Percentiles rank a stretch among this genome's conserved stretches.
These are phyloP conservation scores for Hypotaenidia philippensis DNA, from an alignment of 2,797 vertebrate species.

Conservation along the genomic window DNA sequence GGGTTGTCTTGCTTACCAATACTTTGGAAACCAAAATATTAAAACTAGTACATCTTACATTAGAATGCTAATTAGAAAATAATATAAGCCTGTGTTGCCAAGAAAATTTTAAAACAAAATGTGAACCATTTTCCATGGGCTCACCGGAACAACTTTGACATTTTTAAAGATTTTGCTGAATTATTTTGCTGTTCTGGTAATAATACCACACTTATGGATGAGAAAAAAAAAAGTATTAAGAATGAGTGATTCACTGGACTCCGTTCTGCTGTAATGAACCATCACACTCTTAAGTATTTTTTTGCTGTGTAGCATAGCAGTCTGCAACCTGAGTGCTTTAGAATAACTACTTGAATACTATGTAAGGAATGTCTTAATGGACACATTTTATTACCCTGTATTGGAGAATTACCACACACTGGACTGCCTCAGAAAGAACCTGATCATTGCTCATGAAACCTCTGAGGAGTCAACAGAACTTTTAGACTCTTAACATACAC, in stretches of 20 bases:
- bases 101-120: conserved; percentile 16
- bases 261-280: not conserved
- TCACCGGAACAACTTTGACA: not conserved
- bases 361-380: not conserved
- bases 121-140: not conserved
- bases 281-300: conserved; percentile 37
- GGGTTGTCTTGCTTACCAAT: not conserved
- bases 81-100: not conserved
- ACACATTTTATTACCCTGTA: not conserved
- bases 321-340: not conserved
- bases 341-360: not conserved
- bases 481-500: not conserved
- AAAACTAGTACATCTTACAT: not conserved
- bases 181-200: not conserved
- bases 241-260: not conserved
- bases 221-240: not conserved
- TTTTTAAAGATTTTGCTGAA: not conserved
- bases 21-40: conserved; percentile 10
- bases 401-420: not conserved
- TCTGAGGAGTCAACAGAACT: not conserved
- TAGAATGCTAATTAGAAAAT: conserved; percentile 22
- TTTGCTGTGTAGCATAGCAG: not conserved
- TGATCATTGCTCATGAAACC: not conserved
- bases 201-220: not conserved
- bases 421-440: not conserved